Base-by-base conservation (phyloP, 2,888 invertebrate genomes). In the Protonemura montana region DNA sequence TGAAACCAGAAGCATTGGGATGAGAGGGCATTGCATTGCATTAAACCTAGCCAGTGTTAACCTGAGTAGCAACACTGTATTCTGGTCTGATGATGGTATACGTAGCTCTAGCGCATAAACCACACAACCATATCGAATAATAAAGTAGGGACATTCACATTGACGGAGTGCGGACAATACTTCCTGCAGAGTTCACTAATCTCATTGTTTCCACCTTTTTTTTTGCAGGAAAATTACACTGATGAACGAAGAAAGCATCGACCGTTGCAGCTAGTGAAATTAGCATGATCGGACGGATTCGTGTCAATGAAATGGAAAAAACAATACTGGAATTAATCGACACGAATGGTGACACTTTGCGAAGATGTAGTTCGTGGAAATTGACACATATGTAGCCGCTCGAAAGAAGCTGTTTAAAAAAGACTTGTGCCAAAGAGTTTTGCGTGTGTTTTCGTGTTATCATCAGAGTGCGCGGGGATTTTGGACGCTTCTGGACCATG, bases 61-160 rank as follows among this genome's bases (percentile, higher is more conserved):
- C 13, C 2, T 3, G 30, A 59, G 35, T 35, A 10, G 59, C 21
- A 16, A 59, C 35, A 35, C 59, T 59, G 59, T 59, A 59, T 10
- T 59, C 59, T 59, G 1, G 16, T 59, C 59, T 35, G 35, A 35
- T 35, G 10, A 10, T n/a, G n/a, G 41, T 41, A 41, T 28, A 10
- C 81, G 30, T 5, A 81, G 81, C 81, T 28, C 16, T 27, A 59
- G 59, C 59, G 13, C 59, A 59, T 59, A 78, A 81, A 81, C 81
- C 81, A 81, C 29, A 81, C 28, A 81, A 30, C 78, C 81, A 81
- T 81, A 29, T 28, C 81, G 81, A 81, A 81, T 81, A 81, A 29
- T 30, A 81, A 81, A 81, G 29, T 81, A 81, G 81, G 81, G 81
- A 81, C 81, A 81, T 81, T 81, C 81, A 81, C 81, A 81, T 30